Evolutionary conservation across 2,888 invertebrate genomes (phyloP), one percentile per base, ranked within the genome.

Genomic region (Axea sp.): DNA sequence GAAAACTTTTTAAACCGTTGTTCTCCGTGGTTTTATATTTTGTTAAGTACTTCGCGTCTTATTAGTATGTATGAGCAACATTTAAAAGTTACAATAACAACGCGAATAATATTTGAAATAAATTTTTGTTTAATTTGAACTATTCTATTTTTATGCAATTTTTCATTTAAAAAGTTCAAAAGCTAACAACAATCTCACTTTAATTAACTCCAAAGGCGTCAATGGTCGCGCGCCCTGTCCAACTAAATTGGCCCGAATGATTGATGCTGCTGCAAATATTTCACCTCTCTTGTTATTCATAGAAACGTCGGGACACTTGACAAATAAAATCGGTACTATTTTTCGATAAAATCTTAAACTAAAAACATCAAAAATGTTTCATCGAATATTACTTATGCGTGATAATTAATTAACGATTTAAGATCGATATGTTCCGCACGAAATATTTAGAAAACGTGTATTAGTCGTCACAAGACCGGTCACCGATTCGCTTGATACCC

Each of bases 191-290:
- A 31, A 30, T 60, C 37, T 53, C 60, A 60, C 45, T 45, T 62
- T 62, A 71, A 71, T 62, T 53, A 62, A 64, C 71, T 49, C 49
- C 17, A 31, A 62, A 71, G 55, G 64, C 49, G 49, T 49, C 71
- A 43, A 62, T 71, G 47, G 57, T 57, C 62, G 60, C 31, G 41
- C 55, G 26, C 15, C 33, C 37, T 43, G 47, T 71, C 39, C 47
- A n/a, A 39, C 35, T 64, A 57, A 64, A 71, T 55, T 71, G 69
- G 55, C 41, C 39, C 47, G 55, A 62, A 55, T 71, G 57, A 71
- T 64, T 71, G 64, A 71, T 62, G 60, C 41, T 12, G 31, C 55
- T 49, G 62, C 49, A 69, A 62, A 62, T 62, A 62, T 62, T 55
- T 62, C 45, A 69, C 45, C 47, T 47, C 47, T 26, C 39, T 39